These are phyloP conservation scores for Quadriops clusia DNA, from an alignment of 2,888 invertebrate genomes.

Conservation along the genomic window DNA sequence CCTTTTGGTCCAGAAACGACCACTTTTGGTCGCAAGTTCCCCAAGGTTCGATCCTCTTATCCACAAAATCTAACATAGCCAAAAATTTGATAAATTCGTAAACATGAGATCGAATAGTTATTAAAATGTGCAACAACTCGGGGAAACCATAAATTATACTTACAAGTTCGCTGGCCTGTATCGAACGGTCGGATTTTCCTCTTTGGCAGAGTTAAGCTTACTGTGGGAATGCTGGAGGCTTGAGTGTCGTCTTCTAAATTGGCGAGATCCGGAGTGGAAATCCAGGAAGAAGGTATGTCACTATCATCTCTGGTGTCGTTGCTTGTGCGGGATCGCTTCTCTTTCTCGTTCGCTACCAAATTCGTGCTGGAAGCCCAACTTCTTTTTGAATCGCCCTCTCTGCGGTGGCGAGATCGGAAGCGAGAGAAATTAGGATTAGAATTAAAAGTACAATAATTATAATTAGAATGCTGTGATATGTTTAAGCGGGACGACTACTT, in stretches of 20 bases:
- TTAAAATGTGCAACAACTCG: no score
- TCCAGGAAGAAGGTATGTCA: slow-evolving; percentile 51
- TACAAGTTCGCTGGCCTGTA: slow-evolving; percentile 39
- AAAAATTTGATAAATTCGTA: no score
- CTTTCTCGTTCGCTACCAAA: slow-evolving; percentile 34
- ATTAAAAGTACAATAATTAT: no score
- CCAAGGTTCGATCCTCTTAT: no score
- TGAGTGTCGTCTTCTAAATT: slow-evolving; percentile 48
- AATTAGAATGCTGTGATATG: no score
- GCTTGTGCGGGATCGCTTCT: slow-evolving; percentile 18
- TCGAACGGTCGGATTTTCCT: slow-evolving; percentile 51
- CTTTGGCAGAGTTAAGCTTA: slow-evolving; percentile 57
- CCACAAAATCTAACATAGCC: no score
- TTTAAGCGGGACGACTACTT: slow-evolving; percentile 20
- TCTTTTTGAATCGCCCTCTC: slow-evolving; percentile 25
- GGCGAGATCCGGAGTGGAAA: slow-evolving; percentile 71
- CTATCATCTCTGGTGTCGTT: slow-evolving; percentile 16
- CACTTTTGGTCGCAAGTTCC: no score
- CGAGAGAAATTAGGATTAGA: no score
- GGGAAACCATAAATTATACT: no score
- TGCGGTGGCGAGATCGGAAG: no score
- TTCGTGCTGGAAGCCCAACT: slow-evolving; percentile 72
- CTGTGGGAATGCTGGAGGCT: slow-evolving; percentile 48
- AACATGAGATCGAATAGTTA: slow-evolving; percentile 5
- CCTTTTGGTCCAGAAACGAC: no score